Conservation (phyloP, 2,113 vertebrate genomes). For the Donacobius atricapilla region DNA sequence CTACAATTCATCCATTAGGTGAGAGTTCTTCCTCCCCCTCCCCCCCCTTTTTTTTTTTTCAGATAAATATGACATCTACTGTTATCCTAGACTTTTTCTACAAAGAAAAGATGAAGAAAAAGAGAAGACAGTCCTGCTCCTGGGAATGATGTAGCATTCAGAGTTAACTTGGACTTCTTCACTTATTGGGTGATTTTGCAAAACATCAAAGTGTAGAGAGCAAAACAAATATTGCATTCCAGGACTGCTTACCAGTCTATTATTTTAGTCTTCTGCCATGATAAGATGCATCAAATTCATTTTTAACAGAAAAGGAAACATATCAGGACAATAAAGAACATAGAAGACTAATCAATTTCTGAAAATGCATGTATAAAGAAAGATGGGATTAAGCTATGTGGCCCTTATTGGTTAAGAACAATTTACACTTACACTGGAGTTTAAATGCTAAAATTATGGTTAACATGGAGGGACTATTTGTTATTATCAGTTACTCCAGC, state of each 20-base stretch:
- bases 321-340: neutral
- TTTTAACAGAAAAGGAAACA: neutral
- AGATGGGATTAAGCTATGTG: neutral
- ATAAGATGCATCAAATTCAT: neutral
- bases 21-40: neutral
- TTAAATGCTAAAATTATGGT: neutral
- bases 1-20: neutral
- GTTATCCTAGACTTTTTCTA: neutral
- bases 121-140: neutral
- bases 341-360: neutral
- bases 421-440: neutral
- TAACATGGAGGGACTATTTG: neutral
- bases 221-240: neutral
- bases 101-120: neutral
- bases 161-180: neutral
- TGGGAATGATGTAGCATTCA: neutral
- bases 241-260: neutral
- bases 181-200: neutral
- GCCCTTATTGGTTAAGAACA: neutral
- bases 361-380: neutral
- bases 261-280: neutral
- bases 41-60: neutral
- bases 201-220: neutral
- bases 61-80: neutral
- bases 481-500: neutral